Base-by-base conservation (phyloP, 2,797 vertebrate genomes). In the Sebastes hubbsi region DNA sequence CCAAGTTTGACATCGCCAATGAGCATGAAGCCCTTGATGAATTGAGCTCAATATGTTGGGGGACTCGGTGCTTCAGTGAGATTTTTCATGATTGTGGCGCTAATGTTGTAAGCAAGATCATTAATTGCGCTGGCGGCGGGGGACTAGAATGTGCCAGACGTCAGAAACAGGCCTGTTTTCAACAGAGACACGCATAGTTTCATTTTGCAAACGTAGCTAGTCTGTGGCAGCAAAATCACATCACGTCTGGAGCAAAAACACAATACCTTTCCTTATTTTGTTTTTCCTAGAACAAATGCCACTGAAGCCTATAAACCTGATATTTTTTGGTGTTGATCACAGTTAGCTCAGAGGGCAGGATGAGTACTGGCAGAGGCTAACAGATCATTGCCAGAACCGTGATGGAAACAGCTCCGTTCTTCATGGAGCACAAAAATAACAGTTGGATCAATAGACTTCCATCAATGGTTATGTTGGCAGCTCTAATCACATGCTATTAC, bases 41-140 rank as follows among this genome's bases (percentile, higher is more conserved):
- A 95, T 90, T 84, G 71, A 85, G 77, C 70, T 83, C 79, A 82
- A 85, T 91, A 64, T 89, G 88, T 87, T 88, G 54, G 81, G 85
- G 84, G 87, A 87, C 81, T 81, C 56, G 5, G 70, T 46, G 76
- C 82, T 82, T 90, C 61, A 4, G 56, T 66, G 69, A 58, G 14
- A 90, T 92, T 93, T 92, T 89, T 92, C 87, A 90, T 92, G 78
- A 89, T 84, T 87, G 78, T 83, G 83, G 80, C 22, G 34, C 81
- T 92, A 88, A 92, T 91, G 88, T 89, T 86, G 83, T 90, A 89
- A 90, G 83, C 72, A 78, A 85, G 82, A 90, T 89, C 88, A 92
- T 93, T 94, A 93, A 93, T 92, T 92, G 90, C 72, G 54, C 64
- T 32, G 65, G 84, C 42, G 52, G 72, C 61, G 60, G 61, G 88